phyloP scores from a whole-genome alignment of 2,113 vertebrate species.

The Hymenochirus boettgeri region DNA sequence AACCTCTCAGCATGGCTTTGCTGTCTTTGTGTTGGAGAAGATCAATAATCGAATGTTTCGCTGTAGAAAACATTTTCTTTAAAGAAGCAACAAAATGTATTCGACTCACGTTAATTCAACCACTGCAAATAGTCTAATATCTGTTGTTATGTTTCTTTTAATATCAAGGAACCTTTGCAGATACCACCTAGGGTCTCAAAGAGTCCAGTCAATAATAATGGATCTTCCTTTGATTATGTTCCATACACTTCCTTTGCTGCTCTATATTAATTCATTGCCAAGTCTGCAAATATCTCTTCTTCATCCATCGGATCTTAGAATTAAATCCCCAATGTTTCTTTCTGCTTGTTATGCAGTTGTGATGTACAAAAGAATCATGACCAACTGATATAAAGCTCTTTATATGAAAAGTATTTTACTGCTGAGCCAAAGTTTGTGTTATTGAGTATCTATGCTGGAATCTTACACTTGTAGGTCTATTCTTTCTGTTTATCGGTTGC shows the following conservation, averaged over 20 bases:
- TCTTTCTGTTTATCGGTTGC: too few relatives aligned
- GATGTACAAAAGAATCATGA: neutral
- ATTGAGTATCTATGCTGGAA: too few relatives aligned
- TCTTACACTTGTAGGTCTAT: too few relatives aligned
- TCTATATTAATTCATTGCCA: slow-evolving; percentile 8
- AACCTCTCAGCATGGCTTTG: too few relatives aligned
- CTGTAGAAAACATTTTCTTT: too few relatives aligned
- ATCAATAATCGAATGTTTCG: too few relatives aligned
- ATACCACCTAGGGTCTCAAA: slow-evolving; percentile 1
- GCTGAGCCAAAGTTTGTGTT: too few relatives aligned
- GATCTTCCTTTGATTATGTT: neutral
- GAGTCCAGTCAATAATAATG: neutral
- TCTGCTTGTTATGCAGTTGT: neutral
- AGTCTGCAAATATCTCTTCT: slow-evolving; percentile 11
- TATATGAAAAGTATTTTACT: too few relatives aligned
- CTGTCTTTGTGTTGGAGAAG: too few relatives aligned
- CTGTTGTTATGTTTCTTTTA: slow-evolving; percentile 9
- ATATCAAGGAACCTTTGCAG: neutral
- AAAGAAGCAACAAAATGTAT: too few relatives aligned
- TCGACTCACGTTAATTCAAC: neutral
- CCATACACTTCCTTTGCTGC: neutral
- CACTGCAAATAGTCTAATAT: neutral
- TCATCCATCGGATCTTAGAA: neutral
- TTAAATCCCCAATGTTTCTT: neutral
- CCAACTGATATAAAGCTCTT: too few relatives aligned